These are phyloP conservation scores for Pandemis cinnamomeana DNA, from an alignment of 2,888 invertebrate species.

Conservation along the genomic window DNA sequence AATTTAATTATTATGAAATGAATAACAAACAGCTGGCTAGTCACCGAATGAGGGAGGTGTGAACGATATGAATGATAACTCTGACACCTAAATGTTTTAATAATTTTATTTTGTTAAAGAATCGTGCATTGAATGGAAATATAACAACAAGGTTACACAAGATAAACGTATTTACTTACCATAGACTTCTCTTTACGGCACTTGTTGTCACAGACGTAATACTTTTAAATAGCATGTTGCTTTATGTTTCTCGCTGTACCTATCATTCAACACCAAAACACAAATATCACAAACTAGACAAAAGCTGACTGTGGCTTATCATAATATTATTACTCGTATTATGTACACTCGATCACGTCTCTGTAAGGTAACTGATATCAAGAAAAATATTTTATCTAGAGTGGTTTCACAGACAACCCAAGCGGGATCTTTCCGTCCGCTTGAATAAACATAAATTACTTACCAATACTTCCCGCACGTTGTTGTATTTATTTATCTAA, in stretches of 20 bases:
- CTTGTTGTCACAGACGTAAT: slow-evolving; percentile 12
- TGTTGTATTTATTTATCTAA: background rate
- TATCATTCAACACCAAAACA: slow-evolving; percentile 7
- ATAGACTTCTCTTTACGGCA: slow-evolving; percentile 14
- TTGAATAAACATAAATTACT: background rate
- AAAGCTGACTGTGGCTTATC: background rate
- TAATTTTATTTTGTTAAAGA: no score
- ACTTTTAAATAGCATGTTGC: slow-evolving; percentile 31
- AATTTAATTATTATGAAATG: background rate
- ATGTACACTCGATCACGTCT: background rate
- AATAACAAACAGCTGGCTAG: background rate
- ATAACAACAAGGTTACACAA: background rate
- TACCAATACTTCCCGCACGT: no score
- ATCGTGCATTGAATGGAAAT: background rate
- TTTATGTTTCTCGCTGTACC: background rate
- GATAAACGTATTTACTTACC: slow-evolving; percentile 3
- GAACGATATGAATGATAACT: no score
- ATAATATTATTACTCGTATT: background rate
- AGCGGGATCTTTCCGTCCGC: background rate
- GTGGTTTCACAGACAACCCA: background rate
- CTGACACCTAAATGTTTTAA: no score
- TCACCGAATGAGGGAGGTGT: background rate
- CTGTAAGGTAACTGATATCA: background rate
- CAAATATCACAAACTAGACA: slow-evolving; percentile 17
- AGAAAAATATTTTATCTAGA: background rate